These are phyloP conservation scores for Leptoteleia sp. DNA, from an alignment of 1,140 invertebrate genomes.

Conservation along the genomic window DNA sequence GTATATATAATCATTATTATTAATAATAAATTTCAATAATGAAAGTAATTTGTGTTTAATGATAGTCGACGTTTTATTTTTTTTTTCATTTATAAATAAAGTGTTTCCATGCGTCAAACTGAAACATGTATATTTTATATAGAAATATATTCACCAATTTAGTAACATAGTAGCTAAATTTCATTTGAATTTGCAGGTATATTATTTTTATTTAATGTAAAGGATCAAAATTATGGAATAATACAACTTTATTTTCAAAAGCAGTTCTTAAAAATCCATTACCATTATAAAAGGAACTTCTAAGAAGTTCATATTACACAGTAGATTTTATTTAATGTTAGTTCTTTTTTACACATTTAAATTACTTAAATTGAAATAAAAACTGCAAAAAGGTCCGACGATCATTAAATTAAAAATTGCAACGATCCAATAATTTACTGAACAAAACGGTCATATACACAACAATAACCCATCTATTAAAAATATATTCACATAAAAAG, in stretches of 20 bases:
- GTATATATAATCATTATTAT: slow-evolving; percentile 15
- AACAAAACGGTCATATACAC: slow-evolving; percentile 6
- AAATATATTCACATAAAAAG: slow-evolving; percentile 6
- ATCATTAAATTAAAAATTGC: background rate
- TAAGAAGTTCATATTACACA: too few species aligned
- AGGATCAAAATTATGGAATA: background rate
- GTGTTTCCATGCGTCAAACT: too few species aligned
- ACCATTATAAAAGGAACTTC: too few species aligned
- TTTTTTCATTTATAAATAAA: too few species aligned
- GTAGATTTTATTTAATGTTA: too few species aligned
- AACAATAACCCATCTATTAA: background rate
- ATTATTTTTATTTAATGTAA: background rate
- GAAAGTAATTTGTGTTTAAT: slow-evolving; percentile 21
- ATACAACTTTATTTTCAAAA: slow-evolving; percentile 11
- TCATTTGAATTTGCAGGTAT: too few species aligned
- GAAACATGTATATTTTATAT: too few species aligned
- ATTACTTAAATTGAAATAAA: too few species aligned
- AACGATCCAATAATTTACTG: background rate
- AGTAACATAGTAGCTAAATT: too few species aligned
- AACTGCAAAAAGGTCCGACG: background rate
- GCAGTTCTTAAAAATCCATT: background rate
- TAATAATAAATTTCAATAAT: slow-evolving; percentile 21
- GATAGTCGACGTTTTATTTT: background rate
- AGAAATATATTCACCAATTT: too few species aligned
- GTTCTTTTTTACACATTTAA: too few species aligned